phyloP scores from a whole-genome alignment of 2,113 vertebrate genomes.

The Uria lomvia region DNA sequence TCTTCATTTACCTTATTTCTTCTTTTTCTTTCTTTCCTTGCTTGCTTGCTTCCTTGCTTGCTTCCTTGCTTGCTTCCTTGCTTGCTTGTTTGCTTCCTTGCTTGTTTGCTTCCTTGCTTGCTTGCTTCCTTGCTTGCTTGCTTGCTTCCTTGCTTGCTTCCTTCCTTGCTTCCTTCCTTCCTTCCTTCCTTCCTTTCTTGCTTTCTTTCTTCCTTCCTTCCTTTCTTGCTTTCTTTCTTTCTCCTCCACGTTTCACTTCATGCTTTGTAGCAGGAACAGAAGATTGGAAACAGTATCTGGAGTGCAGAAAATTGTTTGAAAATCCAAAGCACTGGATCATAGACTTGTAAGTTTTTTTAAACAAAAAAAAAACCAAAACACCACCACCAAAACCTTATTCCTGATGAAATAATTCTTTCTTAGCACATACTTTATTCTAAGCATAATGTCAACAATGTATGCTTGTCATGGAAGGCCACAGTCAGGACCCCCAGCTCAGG shows the following conservation, averaged over 20 bases:
- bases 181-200: not conserved
- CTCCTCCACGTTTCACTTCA: not conserved
- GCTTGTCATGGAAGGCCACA: not conserved
- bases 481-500: not conserved
- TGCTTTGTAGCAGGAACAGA: not conserved
- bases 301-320: not conserved
- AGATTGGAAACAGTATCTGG: not conserved
- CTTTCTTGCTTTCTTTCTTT: not conserved
- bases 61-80: not conserved
- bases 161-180: too few species aligned
- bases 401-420: not conserved
- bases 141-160: not conserved
- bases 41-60: not conserved
- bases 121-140: not conserved
- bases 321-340: not conserved
- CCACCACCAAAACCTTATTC: not conserved
- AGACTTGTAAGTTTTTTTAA: not conserved
- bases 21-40: not conserved
- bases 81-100: not conserved
- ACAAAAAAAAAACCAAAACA: fast-evolving
- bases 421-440: not conserved
- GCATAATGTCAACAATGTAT: not conserved
- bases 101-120: too few species aligned
- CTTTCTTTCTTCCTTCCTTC: not conserved
- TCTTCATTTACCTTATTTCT: not conserved